Base-by-base conservation (phyloP, 2,113 vertebrate species). In the Galbula dea region DNA sequence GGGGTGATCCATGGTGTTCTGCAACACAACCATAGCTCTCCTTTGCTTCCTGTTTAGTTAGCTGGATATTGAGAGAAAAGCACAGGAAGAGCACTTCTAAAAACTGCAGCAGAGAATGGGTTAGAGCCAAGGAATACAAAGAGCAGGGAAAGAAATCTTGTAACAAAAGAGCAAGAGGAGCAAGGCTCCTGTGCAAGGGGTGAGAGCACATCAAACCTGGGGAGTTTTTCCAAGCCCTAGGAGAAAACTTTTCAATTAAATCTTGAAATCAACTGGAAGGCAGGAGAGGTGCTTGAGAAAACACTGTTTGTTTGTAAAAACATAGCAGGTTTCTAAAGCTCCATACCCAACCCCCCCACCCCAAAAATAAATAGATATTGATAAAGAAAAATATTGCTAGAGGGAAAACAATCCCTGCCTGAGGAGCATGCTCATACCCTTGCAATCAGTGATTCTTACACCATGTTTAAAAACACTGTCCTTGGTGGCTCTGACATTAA, bases 161-260 rank as follows among this genome's bases (percentile, higher is more conserved):
- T n/a, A 55, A 39, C 78, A 83, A 91, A 96, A 58, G 51, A 82
- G 46, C 0, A 39, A 78, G 61, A 75, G 66, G 34, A 96, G 74
- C 30, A 24, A 11, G 4, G n/a, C 32, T 78, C 43, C 86, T 41
- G 58, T 12, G 36, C 26, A 3, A 79, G 71, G 51, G 54, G 34
- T 34, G 71, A 89, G 58, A 66, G 46, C 37, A 22, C 63, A 88
- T 30, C 59, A 89, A 77, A 65, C 6, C 1, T 3, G 8, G 1
- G 1, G 51, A 63, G 43, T 0, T 86, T 61, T 86, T 30, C 23
- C 52, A 55, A 30, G 3, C 14, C 73, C 37, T 32, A 16, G 4
- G 43, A 63, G 65, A 75, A 46, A 89, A 52, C 8, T 91, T 90
- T 89, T 94, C 88, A 79, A 82, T 84, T 78, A 92, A 88, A 65